Evolutionary conservation across 2,797 vertebrate species (phyloP).

Genomic region (Distichodus sexfasciatus): DNA sequence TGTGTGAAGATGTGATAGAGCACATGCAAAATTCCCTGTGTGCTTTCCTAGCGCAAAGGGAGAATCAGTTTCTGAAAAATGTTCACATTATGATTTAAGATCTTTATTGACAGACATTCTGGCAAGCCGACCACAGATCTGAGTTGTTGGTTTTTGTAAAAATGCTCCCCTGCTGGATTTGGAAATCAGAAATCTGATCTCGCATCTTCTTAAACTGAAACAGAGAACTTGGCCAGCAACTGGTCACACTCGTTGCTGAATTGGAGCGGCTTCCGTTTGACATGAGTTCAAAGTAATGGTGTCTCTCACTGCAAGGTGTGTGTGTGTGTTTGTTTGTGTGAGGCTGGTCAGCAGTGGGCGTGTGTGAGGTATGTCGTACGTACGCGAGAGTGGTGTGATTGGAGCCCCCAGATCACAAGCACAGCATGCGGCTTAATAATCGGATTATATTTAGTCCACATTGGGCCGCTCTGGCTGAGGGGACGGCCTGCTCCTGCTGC

Average conservation of each 20-base stretch:
- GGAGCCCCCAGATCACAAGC: neutral
- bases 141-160: neutral
- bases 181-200: neutral
- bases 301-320: no score
- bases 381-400: neutral
- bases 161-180: neutral
- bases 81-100: neutral
- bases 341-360: no score
- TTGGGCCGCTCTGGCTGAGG: neutral
- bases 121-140: neutral
- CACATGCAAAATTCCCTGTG: no score
- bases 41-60: no score
- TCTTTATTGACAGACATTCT: neutral
- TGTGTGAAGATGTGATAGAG: no score
- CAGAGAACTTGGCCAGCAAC: neutral
- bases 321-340: no score
- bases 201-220: neutral
- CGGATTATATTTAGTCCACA: constrained; percentile 7
- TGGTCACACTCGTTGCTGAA: neutral
- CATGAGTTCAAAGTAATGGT: no score
- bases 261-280: no score
- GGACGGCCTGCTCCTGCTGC: constrained; percentile 7
- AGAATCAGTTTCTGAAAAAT: no score
- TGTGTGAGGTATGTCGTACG: neutral
- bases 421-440: neutral